Evolutionary conservation across 2,113 vertebrate species (phyloP).

Genomic region (Dolichotis patagonum): DNA sequence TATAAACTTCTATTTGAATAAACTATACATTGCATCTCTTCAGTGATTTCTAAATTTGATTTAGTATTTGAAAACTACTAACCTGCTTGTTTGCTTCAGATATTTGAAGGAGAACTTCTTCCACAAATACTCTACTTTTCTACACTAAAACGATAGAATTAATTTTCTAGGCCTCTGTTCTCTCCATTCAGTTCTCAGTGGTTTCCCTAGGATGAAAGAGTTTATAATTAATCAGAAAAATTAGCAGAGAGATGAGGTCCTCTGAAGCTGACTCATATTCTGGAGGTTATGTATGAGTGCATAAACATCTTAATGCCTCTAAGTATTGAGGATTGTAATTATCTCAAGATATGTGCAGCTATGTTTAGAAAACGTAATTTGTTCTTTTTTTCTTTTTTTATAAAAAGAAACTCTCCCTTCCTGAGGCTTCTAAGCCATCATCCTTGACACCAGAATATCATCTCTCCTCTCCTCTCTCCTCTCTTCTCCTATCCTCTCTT

Average conservation of each 20-base stretch:
- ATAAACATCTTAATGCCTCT: conserved; percentile 70
- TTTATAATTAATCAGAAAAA: conserved; percentile 66
- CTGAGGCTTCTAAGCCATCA: background rate
- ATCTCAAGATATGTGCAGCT: conserved; percentile 79
- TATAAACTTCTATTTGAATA: background rate
- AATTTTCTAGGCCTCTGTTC: background rate
- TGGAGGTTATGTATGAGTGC: conserved; percentile 41
- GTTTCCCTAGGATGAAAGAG: conserved; percentile 14
- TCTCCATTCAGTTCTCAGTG: background rate
- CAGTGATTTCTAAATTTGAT: background rate
- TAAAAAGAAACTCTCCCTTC: conserved; percentile 50
- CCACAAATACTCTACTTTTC: background rate
- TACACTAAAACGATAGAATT: conserved; percentile 30
- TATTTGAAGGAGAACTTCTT: background rate
- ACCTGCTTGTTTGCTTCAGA: background rate
- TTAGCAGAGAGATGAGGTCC: conserved; percentile 45
- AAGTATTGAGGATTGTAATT: conserved; percentile 82
- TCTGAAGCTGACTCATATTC: conserved; percentile 71
- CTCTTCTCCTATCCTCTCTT: no score
- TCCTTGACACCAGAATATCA: background rate
- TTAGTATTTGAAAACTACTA: background rate
- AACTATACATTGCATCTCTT: background rate
- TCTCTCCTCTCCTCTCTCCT: background rate
- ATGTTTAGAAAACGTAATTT: conserved; percentile 78
- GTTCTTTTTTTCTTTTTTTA: conserved; percentile 68